phyloP scores from a whole-genome alignment of 2,113 vertebrate species.

The Nycticryphes semicollaris region DNA sequence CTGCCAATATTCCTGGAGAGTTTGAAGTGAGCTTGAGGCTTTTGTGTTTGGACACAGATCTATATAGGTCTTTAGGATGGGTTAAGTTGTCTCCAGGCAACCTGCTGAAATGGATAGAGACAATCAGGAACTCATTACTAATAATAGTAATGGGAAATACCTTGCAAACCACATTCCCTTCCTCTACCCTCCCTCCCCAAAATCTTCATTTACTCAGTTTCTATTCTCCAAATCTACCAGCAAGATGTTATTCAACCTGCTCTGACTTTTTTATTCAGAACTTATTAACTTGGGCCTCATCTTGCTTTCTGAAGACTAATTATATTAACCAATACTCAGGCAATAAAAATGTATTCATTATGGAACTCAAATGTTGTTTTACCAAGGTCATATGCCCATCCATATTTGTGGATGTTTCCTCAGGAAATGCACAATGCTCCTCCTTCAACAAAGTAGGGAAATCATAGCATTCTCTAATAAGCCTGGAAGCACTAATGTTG shows the following conservation, averaged over 20 bases:
- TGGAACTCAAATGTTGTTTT: neutral
- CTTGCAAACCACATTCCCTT: neutral
- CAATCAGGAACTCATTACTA: neutral
- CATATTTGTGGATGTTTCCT: neutral
- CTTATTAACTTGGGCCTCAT: neutral
- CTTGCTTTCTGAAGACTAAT: neutral
- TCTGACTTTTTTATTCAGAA: neutral
- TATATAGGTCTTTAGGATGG: neutral
- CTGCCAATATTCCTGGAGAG: slow-evolving; percentile 39
- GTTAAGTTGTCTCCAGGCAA: neutral
- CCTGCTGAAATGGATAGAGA: neutral
- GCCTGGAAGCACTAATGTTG: neutral
- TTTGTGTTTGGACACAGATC: neutral
- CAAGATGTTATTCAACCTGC: neutral
- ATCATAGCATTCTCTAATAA: neutral
- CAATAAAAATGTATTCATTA: neutral
- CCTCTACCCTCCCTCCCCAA: accelerated
- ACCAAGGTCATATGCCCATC: neutral
- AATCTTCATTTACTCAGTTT: neutral
- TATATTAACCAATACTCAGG: neutral
- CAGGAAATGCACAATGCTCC: neutral
- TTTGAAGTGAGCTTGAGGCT: neutral
- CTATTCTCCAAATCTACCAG: neutral
- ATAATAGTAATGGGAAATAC: neutral
- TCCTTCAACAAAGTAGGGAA: neutral